Base-by-base conservation (phyloP, 2,888 invertebrate species). In the Lordiphosa andalusiaca region DNA sequence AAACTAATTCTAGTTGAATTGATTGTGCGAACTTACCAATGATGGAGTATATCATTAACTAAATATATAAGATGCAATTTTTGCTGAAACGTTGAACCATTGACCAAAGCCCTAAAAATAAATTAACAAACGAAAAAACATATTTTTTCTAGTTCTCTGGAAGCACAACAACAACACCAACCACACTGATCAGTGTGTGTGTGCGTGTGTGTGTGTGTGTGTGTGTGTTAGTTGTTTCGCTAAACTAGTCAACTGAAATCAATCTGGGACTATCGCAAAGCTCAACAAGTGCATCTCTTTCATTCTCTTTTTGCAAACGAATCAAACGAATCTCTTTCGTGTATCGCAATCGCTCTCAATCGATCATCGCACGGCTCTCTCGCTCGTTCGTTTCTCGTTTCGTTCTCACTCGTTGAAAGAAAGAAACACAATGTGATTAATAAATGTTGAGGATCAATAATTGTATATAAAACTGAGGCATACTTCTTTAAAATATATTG, bases 21-120 rank as follows among this genome's bases (percentile, higher is more conserved):
- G 47, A 52, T 61, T 60, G 13, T 53, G 69, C 71, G 71, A 78
- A 93, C 94, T 94, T 93, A 96, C 96, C 96, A 97, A 91, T 99
- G 98, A 90, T 99, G 98, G 52, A 99, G 92, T 67, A 99, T 95
- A 92, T 99, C 99, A 91, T 99, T 99, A 85, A 99, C 96, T 86
- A 99, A 93, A 91, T 99, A 99, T 89, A 99, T 97, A 89, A 99
- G 94, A 91, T 99, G 99, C 58, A 99, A 93, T 90, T 98, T 95
- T 90, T 96, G 95, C 73, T 94, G 93, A 91, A 99, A 99, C 46
- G 94, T 92, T 51, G 95, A 93, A 38, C 92, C 92, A 46, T 90
- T 89, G 86, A 91, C 90, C 57, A 92, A 92, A 86, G 92, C 92
- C 89, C 90, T 90, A 89, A 88, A 90, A 89, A 88, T 88, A 90